phyloP scores from a whole-genome alignment of 2,797 vertebrate species.

The Naso thynnoides region DNA sequence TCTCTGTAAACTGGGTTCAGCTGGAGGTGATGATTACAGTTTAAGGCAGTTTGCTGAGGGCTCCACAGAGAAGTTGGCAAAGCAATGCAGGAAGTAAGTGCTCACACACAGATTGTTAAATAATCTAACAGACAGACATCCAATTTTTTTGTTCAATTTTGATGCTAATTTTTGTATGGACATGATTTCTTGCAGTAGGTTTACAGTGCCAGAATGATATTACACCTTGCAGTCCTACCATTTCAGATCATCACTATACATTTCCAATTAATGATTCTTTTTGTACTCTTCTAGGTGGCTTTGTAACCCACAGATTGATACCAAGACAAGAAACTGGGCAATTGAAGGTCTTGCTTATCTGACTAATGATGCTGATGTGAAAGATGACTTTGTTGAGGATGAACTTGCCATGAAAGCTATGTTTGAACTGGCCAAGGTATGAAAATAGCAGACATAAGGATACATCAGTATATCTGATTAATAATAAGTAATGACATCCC shows the following conservation, averaged over 20 bases:
- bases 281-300: constrained; percentile 88
- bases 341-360: constrained; percentile 96
- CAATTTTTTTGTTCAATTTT: background rate
- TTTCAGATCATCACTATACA: background rate
- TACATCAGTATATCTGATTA: background rate
- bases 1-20: constrained; percentile 97
- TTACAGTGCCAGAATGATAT: background rate
- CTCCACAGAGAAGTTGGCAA: constrained; percentile 97
- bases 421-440: constrained; percentile 96
- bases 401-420: constrained; percentile 94
- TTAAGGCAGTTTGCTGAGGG: constrained; percentile 97
- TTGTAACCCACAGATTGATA: constrained; percentile 92
- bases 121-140: background rate
- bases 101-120: background rate
- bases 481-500: background rate
- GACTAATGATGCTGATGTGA: constrained; percentile 97
- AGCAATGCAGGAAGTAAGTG: constrained; percentile 96
- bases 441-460: constrained; percentile 12
- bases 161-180: background rate
- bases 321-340: constrained; percentile 95
- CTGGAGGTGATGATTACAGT: constrained; percentile 95
- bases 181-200: background rate
- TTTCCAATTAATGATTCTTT: background rate
- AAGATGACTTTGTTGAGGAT: constrained; percentile 98
- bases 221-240: background rate